Evolutionary conservation across 2,113 vertebrate genomes (phyloP), one percentile per base, ranked within the genome.

Genomic region (Trematomus loennbergii): DNA sequence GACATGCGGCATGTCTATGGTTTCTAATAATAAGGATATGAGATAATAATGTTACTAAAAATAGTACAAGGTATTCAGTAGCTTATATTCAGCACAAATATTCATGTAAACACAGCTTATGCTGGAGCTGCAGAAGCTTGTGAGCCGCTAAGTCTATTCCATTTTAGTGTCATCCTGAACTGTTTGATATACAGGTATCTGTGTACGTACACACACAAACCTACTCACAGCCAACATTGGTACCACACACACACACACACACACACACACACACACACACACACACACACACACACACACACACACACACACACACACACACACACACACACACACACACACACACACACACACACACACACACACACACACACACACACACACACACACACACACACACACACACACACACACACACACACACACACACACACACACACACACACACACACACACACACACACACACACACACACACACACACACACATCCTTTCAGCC

Each of bases 401-500:
- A 22, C 22, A 22, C 22, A 22, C 22, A 22, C 22, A 22, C 22
- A 22, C 22, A 22, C 22, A 22, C 22, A 22, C 22, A 22, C 22
- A 22, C 22, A 22, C 22, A 22, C 22, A 22, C 22, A 22, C 22
- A 22, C 22, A 22, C 22, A 22, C 22, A 22, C 22, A 22, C 22
- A 22, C 22, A 22, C 22, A 22, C 22, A 22, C 22, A 22, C 22
- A 22, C 22, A 22, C 22, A 22, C 22, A 22, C 22, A 22, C 22
- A 22, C 22, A 22, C 22, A 22, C 22, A 22, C 22, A 22, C 22
- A 22, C 22, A 22, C 22, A 22, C 12, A 58, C 12, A 71, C 36
- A 53, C 33, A 67, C 54, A 55, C 60, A 33, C 12, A 46, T 20
- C 76, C 82, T 83, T 90, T 89, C 46, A 89, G 78, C 82, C 87